Evolutionary conservation across 2,113 vertebrate species (phyloP).

Genomic region (Pipra filicauda): DNA sequence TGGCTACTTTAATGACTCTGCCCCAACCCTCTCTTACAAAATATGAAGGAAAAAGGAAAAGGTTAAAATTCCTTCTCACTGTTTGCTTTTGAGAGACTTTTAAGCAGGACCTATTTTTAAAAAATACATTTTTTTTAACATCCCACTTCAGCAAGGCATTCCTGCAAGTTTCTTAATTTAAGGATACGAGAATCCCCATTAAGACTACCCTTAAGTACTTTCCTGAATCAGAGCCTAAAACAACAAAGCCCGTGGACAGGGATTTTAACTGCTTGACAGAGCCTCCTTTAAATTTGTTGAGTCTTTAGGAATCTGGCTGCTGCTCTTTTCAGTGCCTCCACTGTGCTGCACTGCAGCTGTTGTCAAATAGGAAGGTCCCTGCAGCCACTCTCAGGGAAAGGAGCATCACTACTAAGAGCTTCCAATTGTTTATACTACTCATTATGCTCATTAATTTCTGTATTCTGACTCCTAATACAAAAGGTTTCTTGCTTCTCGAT

Average conservation of each 20-base stretch:
- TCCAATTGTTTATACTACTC: neutral
- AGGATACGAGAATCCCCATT: neutral
- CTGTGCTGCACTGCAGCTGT: neutral
- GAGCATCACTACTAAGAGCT: neutral
- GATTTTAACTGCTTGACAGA: slow-evolving; percentile 25
- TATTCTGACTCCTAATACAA: neutral
- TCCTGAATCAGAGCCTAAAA: slow-evolving; percentile 34
- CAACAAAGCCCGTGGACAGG: neutral
- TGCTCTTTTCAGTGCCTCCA: neutral
- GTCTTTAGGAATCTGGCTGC: slow-evolving; percentile 30
- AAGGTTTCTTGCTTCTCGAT: neutral
- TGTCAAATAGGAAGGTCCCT: neutral
- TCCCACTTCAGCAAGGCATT: neutral
- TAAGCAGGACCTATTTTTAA: neutral
- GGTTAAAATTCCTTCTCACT: neutral
- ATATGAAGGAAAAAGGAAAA: neutral
- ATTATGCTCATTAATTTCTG: neutral
- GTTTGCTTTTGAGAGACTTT: neutral
- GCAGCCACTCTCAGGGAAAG: neutral
- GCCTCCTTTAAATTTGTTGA: neutral
- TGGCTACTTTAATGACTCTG: neutral
- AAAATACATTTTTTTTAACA: neutral
- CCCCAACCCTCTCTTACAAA: neutral
- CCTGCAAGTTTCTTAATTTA: slow-evolving; percentile 9
- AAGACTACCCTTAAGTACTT: slow-evolving; percentile 34